A percentile compares a stretch with the other conserved stretches of the same genome.
phyloP scores from a whole-genome alignment of 2,113 vertebrate genomes.

The Gobio gobio region DNA sequence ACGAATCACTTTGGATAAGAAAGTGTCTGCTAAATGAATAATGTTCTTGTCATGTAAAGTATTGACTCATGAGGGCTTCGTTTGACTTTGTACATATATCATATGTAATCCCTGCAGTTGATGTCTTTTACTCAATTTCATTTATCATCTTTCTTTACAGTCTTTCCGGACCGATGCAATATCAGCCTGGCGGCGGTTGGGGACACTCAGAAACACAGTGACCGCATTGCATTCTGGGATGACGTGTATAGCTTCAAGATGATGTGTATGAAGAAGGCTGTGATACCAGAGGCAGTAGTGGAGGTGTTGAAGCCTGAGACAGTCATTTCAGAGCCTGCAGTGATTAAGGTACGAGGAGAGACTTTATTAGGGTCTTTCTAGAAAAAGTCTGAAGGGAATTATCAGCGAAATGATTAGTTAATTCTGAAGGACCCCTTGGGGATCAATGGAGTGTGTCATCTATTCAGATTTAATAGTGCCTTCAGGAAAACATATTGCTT shows the following conservation, averaged over 20 bases:
- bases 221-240: constrained; percentile 91
- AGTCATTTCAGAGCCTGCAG: constrained; percentile 82
- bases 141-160: constrained; percentile 68
- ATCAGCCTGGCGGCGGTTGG: constrained; percentile 87
- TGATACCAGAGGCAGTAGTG: constrained; percentile 88
- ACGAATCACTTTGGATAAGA: not conserved
- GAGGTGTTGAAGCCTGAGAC: constrained; percentile 83
- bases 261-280: constrained; percentile 93
- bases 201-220: constrained; percentile 79
- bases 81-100: constrained; percentile 19
- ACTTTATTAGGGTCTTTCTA: not conserved
- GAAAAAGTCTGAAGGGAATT: not conserved
- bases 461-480: not conserved
- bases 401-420: not conserved
- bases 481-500: not conserved
- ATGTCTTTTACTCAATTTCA: not conserved
- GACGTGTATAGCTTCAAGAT: constrained; percentile 95
- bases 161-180: constrained; percentile 92
- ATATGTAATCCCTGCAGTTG: not conserved
- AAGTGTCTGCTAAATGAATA: constrained; percentile 2
- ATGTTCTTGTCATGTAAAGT: constrained; percentile 6
- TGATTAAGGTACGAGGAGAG: constrained; percentile 82
- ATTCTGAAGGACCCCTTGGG: not conserved
- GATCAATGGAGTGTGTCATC: not conserved
- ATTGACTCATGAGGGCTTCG: not conserved